Conservation (phyloP, 1,140 invertebrate species). For the Lerema accius region DNA sequence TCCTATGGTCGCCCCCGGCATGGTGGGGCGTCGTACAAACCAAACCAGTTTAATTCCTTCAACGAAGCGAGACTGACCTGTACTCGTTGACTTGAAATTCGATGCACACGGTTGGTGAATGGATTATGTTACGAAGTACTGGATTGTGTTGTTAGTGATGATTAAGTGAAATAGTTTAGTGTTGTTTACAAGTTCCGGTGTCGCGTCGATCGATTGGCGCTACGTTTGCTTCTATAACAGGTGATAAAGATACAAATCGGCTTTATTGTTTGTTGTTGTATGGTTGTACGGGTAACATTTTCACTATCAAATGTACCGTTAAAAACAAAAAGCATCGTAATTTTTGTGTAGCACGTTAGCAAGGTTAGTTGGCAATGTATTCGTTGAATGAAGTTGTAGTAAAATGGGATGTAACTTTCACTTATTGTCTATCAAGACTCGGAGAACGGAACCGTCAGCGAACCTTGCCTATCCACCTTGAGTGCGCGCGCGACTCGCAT, state of each 20-base stretch:
- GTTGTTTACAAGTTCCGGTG: conserved; percentile 20
- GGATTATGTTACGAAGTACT: conserved; percentile 12
- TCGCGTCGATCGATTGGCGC: conserved; percentile 13
- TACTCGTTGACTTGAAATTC: conserved; percentile 16
- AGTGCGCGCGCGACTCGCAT: conserved; percentile 47
- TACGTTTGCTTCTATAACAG: conserved; percentile 2
- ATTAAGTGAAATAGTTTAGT: conserved; percentile 57
- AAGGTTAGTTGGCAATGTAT: conserved; percentile 4
- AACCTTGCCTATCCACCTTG: conserved; percentile 73
- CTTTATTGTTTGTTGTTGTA: no score
- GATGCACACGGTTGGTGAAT: conserved; percentile 11
- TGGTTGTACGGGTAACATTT: no score
- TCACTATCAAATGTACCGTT: no score
- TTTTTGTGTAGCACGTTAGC: no score
- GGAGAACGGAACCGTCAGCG: conserved; percentile 68
- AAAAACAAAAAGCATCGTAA: no score
- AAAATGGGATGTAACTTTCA: conserved; percentile 59
- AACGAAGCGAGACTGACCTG: conserved; percentile 45
- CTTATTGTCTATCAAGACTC: conserved; percentile 55
- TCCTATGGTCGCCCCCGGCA: conserved; percentile 36
- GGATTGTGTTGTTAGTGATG: conserved; percentile 47
- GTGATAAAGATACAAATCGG: no score
- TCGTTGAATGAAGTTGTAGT: conserved; percentile 21
- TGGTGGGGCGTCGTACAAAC: conserved; percentile 55
- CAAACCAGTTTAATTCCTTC: conserved; percentile 57